Conservation (phyloP, 2,888 invertebrate species). For the Amphipyra berbera region DNA sequence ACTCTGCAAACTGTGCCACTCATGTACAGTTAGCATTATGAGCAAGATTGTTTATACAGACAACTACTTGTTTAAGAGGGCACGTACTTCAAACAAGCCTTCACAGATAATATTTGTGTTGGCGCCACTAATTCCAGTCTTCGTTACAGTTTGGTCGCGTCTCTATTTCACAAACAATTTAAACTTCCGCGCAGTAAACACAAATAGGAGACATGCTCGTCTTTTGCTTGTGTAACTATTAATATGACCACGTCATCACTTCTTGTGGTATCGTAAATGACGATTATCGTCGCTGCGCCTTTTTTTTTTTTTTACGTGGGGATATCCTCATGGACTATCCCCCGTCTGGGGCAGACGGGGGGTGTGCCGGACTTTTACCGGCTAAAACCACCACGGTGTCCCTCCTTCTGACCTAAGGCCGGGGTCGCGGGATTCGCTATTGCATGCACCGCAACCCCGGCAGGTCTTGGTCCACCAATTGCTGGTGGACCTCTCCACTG, state of each 20-base stretch:
- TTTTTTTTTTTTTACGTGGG: too few relatives aligned
- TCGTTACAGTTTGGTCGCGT: slow-evolving; percentile 51
- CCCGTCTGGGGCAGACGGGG: too few relatives aligned
- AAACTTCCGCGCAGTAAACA: slow-evolving; percentile 58
- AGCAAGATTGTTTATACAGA: slow-evolving; percentile 47
- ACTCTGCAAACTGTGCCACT: slow-evolving; percentile 44
- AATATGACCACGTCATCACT: slow-evolving; percentile 7
- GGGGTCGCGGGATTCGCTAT: too few relatives aligned
- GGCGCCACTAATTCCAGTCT: slow-evolving; percentile 64
- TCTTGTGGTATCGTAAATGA: background rate
- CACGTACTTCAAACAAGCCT: slow-evolving; percentile 64
- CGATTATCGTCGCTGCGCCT: too few relatives aligned
- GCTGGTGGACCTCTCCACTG: too few relatives aligned
- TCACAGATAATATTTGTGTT: slow-evolving; percentile 70
- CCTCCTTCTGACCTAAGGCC: too few relatives aligned
- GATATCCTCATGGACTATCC: too few relatives aligned
- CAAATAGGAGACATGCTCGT: slow-evolving; percentile 53
- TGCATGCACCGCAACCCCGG: too few relatives aligned
- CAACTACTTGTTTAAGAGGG: slow-evolving; percentile 48
- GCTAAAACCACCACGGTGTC: too few relatives aligned
- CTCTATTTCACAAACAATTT: slow-evolving; percentile 67
- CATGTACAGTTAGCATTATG: slow-evolving; percentile 46
- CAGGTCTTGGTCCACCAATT: too few relatives aligned
- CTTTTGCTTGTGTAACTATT: slow-evolving; percentile 20
- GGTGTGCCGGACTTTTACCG: too few relatives aligned